Evolutionary conservation across 2,888 invertebrate species (phyloP), one percentile per base, ranked within the genome.

Genomic region (Allolobophora icterica): DNA sequence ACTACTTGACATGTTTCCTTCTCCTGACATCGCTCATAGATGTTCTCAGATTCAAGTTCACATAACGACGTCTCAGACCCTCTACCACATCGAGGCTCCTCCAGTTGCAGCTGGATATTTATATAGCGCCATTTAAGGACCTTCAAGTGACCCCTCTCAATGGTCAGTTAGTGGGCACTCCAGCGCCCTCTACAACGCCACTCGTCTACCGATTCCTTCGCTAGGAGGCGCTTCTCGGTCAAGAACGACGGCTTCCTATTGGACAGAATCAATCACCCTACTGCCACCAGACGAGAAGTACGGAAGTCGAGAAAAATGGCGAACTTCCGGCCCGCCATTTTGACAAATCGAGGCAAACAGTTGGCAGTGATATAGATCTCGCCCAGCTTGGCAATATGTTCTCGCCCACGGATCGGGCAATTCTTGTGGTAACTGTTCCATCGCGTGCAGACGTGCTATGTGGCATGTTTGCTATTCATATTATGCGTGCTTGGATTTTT

Each of bases 191-290:
- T 71, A n/a, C 71, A 13, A 8, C 71, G 71, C 30, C 71, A 11
- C 71, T 24, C 52, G 52, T 52, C 24, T 52, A 52, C 24, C 52
- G 24, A 52, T 52, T 52, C 24, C 52, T 24, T 52, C 52, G 71
- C 71, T 11, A 71, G 71, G 71, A 1, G 71, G 71, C 71, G 58
- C 58, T 58, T n/a, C 38, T 5, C 71, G 24, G 24, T 71, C 71
- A 71, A n/a, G 71, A 71, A 71, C n/a, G 71, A 71, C 71, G 71
- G 71, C 71, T 71, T 71, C 71, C 71, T 71, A 71, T 71, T 71
- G 71, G 71, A 71, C 71, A 13, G n/a, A 71, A 71, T 71, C 71
- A 71, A 71, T 71, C 71, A n/a, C 11, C 71, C 6, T 71, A 6
- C n/a, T 5, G 71, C n/a, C 71, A 71, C 8, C 71, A 30, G 71